phyloP scores from a whole-genome alignment of 2,797 vertebrate species.

The Semaprochilodus insignis region DNA sequence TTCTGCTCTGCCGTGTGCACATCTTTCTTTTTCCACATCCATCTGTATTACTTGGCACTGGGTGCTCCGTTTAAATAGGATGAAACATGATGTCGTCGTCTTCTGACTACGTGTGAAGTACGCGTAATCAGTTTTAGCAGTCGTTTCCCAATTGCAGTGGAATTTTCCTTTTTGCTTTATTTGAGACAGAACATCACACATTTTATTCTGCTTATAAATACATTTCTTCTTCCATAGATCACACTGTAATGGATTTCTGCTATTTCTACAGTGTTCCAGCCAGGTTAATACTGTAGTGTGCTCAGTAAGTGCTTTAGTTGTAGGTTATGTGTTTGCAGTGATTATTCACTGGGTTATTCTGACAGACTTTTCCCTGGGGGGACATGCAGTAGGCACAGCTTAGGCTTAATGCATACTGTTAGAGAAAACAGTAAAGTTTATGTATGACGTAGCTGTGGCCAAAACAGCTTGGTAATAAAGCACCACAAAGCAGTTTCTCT shows the following conservation, averaged over 20 bases:
- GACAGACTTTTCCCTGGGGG: too few species aligned
- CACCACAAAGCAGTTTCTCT: too few species aligned
- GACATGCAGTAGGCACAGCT: too few species aligned
- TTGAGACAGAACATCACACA: neutral
- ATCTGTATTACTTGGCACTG: conserved; percentile 17
- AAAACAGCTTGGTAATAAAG: too few species aligned
- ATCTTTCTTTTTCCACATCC: conserved; percentile 7
- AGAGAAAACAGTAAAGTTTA: too few species aligned
- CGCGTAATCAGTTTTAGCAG: neutral
- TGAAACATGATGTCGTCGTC: conserved; percentile 14
- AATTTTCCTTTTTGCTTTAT: neutral
- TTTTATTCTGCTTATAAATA: neutral
- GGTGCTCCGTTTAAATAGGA: conserved; percentile 2
- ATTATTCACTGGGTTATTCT: too few species aligned
- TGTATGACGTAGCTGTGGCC: too few species aligned
- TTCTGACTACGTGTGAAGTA: neutral
- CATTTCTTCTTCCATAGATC: neutral
- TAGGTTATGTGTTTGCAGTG: too few species aligned
- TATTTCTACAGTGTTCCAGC: neutral
- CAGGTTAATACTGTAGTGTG: too few species aligned
- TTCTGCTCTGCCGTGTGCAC: neutral
- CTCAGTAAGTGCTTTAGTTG: too few species aligned
- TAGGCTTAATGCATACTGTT: too few species aligned
- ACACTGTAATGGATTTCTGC: neutral
- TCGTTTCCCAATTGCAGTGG: conserved; percentile 1